Evolutionary conservation across 2,113 vertebrate genomes (phyloP).

Genomic region (Scomber colias): DNA sequence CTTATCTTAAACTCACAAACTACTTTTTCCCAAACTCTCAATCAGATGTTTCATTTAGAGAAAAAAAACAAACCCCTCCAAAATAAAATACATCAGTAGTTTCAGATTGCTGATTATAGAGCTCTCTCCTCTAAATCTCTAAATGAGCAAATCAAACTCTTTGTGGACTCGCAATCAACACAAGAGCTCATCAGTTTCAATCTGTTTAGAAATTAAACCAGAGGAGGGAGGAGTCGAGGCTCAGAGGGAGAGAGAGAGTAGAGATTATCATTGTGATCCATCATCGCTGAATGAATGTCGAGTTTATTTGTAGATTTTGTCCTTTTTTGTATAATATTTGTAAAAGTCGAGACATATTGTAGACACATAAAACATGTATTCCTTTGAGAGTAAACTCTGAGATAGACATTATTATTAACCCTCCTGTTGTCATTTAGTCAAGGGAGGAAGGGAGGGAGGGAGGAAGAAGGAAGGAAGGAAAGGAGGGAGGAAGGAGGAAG

Average conservation of each 20-base stretch:
- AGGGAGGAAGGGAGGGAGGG: too few species aligned
- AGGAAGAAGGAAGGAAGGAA: too few species aligned
- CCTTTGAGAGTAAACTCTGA: not conserved
- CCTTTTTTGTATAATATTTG: too few species aligned
- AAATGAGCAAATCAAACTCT: slow-evolving; percentile 36
- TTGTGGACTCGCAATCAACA: slow-evolving; percentile 47
- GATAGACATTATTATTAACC: not conserved
- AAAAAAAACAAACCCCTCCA: not conserved
- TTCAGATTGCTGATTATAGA: slow-evolving; percentile 36
- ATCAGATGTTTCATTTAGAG: slow-evolving; percentile 16
- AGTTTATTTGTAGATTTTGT: not conserved
- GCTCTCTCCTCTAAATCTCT: not conserved
- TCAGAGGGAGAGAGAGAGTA: not conserved
- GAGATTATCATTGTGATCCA: not conserved
- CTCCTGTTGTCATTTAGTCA: too few species aligned
- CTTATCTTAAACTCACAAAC: not conserved
- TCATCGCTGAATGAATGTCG: slow-evolving; percentile 2
- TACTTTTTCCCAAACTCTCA: not conserved
- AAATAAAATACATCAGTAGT: not conserved
- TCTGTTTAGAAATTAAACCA: slow-evolving; percentile 9
- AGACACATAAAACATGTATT: not conserved
- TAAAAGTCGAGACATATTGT: not conserved
- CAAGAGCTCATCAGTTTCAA: slow-evolving; percentile 30
- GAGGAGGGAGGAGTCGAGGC: not conserved
- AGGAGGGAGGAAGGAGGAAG: too few species aligned